A percentile compares a stretch with the other conserved stretches of the same genome.
Conservation (phyloP, 1,140 invertebrate genomes). For the Lepidurus arcticus region DNA sequence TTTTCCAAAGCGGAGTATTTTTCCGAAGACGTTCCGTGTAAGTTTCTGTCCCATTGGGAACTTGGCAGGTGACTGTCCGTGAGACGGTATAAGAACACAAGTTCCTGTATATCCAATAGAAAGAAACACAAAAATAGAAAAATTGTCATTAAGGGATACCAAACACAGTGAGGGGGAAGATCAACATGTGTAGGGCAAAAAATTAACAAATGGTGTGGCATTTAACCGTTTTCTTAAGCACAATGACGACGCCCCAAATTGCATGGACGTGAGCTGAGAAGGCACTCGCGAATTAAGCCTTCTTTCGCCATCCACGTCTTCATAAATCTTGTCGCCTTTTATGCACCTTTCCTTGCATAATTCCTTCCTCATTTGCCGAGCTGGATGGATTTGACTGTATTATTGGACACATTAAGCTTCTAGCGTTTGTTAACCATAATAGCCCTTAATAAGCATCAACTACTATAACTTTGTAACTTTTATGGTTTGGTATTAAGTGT, state of each 20-base stretch:
- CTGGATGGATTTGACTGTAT: neutral
- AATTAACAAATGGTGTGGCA: neutral
- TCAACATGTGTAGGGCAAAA: neutral
- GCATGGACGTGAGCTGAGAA: neutral
- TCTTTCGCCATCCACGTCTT: neutral
- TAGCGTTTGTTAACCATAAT: neutral
- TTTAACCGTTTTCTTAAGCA: neutral
- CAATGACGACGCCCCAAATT: conserved; percentile 9
- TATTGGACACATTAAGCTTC: neutral
- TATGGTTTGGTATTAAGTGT: neutral
- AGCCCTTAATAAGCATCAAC: conserved; percentile 11
- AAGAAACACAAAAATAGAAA: neutral
- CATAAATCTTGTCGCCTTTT: conserved; percentile 4
- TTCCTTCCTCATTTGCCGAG: neutral
- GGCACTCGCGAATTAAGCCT: conserved; percentile 1
- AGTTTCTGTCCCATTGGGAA: conserved; percentile 34
- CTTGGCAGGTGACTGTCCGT: conserved; percentile 33
- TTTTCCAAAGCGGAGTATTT: conserved; percentile 9
- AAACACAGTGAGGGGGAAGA: neutral
- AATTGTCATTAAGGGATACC: neutral
- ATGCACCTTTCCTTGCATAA: neutral
- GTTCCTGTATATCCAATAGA: conserved; percentile 24
- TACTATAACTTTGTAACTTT: conserved; percentile 16
- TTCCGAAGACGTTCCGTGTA: conserved; percentile 29
- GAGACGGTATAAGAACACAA: conserved; percentile 32